Conservation (phyloP, 2,888 invertebrate species). For the Synergus umbraculus region DNA sequence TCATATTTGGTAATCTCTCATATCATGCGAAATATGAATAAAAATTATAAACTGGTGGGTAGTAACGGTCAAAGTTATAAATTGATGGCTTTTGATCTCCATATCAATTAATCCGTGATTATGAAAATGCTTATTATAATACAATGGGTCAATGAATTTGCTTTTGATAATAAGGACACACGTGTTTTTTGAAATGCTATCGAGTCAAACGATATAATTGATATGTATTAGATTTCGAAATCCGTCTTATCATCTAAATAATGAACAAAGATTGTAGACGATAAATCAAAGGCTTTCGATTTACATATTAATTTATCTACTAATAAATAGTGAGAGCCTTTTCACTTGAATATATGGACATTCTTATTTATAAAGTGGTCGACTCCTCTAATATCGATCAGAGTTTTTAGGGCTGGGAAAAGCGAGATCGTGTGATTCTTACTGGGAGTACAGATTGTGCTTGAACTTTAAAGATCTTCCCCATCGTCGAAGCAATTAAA, state of each 20-base stretch:
- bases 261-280: background rate
- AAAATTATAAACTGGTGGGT: no score
- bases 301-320: background rate
- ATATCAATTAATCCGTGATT: no score
- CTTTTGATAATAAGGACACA: background rate
- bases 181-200: background rate
- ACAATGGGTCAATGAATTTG: background rate
- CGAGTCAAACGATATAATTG: background rate
- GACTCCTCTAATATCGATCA: background rate
- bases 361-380: background rate
- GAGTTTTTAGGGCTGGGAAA: background rate
- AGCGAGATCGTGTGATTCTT: slow-evolving; percentile 1
- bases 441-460: background rate
- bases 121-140: background rate
- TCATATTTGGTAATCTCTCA: no score
- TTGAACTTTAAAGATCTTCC: background rate
- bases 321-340: background rate
- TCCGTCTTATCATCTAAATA: background rate
- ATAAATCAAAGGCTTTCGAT: background rate
- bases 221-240: background rate
- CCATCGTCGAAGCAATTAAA: slow-evolving; percentile 17
- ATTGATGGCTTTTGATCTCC: no score
- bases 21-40: no score
- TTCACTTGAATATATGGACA: background rate
- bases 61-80: no score